Base-by-base conservation (phyloP, 2,113 vertebrate species). In the Saccopteryx bilineata region DNA sequence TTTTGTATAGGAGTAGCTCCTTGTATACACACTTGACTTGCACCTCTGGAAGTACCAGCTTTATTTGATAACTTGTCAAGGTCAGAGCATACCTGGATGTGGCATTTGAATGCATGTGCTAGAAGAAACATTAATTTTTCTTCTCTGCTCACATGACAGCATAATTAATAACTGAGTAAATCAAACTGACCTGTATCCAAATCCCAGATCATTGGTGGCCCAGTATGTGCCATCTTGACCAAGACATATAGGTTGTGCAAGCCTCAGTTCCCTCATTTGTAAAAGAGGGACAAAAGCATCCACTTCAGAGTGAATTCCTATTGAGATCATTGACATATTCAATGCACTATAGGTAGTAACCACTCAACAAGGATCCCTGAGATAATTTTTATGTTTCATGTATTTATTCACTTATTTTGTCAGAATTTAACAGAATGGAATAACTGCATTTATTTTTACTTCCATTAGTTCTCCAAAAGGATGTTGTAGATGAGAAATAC, bases 11-110 rank as follows among this genome's bases (percentile, higher is more conserved):
- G 28, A 72, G 48, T n/a, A 93, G 89, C 10, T 46, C 50, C n/a
- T 54, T 65, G 50, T 8, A 48, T 10, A 19, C 5, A 84, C n/a
- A 58, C 58, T 89, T 56, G 72, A 87, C 39, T 80, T 52, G 9
- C 5, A 90, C 39, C 78, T 80, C 79, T 68, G 21, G 50, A 92
- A 81, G 39, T 17, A 39, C n/a, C 24, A 76, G 56, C 60, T 71
- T 84, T 91, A 88, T 88, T 24, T 90, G 76, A 87, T 48, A 89
- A 71, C 10, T 54, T 84, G 31, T 78, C 74, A 87, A 82, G 65
- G 65, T 87, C 75, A 90, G 54, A 87, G 23, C 14, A n/a, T 69
- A 81, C 46, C 28, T 76, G 9, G 50, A 94, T 21, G 31, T 65
- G 26, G 72, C 21, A 89, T 75, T 91, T 86, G 18, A 95, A 83